A percentile compares a stretch with the other conserved stretches of the same genome.
Evolutionary conservation across 2,888 invertebrate species (phyloP).

Genomic region (Eustalomyia histrio): DNA sequence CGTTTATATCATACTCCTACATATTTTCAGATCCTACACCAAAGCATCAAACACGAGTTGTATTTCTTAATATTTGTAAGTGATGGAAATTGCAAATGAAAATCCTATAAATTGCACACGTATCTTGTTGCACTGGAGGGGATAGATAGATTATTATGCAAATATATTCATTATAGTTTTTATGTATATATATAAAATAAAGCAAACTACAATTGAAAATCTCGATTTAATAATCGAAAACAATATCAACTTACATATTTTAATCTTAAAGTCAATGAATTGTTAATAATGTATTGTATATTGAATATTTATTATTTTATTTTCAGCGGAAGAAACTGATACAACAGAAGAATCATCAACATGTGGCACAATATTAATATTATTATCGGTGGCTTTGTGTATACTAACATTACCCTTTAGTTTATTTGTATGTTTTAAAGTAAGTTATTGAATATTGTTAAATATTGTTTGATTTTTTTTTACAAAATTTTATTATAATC

Average conservation of each 20-base stretch:
- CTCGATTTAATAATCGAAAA: neutral
- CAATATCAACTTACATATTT: neutral
- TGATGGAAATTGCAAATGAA: constrained; percentile 23
- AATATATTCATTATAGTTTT: neutral
- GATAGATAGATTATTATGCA: too few species aligned
- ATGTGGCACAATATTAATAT: constrained; percentile 91
- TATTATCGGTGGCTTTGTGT: constrained; percentile 90
- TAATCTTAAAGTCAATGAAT: neutral
- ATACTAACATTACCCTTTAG: constrained; percentile 94
- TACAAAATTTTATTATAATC: too few species aligned
- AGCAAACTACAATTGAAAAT: neutral
- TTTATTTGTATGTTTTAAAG: constrained; percentile 95
- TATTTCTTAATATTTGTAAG: constrained; percentile 56
- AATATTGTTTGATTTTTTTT: neutral
- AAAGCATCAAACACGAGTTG: constrained; percentile 51
- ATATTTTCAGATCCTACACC: constrained; percentile 58
- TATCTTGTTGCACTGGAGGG: neutral
- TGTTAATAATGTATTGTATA: neutral
- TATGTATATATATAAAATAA: neutral
- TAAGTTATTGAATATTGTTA: constrained; percentile 77
- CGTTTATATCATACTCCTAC: neutral
- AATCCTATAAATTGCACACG: neutral
- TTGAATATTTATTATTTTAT: constrained; percentile 27
- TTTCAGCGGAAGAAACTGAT: constrained; percentile 82
- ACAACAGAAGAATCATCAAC: constrained; percentile 84